Evolutionary conservation across 92 coral and sea anemone species (phyloP), one percentile per base, ranked within the genome.

Genomic region (Blastomussa wellsi): DNA sequence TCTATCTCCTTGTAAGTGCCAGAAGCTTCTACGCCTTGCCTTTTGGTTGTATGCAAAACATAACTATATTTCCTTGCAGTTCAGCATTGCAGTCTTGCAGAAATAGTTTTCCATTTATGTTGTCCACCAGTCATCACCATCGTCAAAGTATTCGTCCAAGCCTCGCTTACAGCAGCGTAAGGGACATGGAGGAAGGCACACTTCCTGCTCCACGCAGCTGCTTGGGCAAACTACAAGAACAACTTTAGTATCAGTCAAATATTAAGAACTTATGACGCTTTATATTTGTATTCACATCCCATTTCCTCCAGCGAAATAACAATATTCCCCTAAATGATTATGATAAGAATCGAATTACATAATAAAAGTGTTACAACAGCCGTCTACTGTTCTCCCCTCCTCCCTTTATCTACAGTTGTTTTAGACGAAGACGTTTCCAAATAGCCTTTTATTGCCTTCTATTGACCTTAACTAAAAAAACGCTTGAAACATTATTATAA

Each of bases 161-260:
- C 20, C 44, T 37, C 67, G 81, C 28, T 53, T 77, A 35, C 81
- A 77, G n/a, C 81, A 77, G 32, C 52, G 69, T 35, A 33, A 19
- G 48, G 81, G 81, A 13, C 81, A 77, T 38, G 47, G 7, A 24
- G 81, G 81, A 35, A 22, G 81, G 48, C 81, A 77, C 29, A 3
- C 32, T 33, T 49, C 69, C 13, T 42, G 12, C 14, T 53, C 44
- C 15, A 47, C 33, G 57, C 69, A 77, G 69, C 47, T 55, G 49
- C 67, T 52, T 53, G 81, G 69, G 48, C 81, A 77, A 8, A 36
- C 81, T 77, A 75, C 76, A 39, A 71, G 4, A 71, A 62, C 68
- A 62, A 62, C 65, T 0, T 2, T 26, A 62, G 14, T 28, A 5
- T 9, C 14, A 62, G 65, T 62, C 26, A 26, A 20, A 57, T 7